phyloP scores from a whole-genome alignment of 2,797 vertebrate genomes.

The Falco berigora region DNA sequence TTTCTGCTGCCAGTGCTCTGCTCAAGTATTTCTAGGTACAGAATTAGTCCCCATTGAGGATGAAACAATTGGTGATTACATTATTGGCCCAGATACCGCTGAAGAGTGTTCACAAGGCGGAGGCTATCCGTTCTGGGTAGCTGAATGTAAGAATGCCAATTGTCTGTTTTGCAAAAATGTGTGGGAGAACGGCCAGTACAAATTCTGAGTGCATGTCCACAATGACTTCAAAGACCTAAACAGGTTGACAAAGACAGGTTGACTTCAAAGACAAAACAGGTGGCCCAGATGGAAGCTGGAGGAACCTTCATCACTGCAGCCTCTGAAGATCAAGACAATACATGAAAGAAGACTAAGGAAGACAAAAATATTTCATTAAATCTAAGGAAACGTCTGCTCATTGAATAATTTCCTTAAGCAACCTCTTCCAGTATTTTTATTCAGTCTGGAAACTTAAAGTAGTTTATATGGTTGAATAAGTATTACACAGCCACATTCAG shows the following conservation, averaged over 20 bases:
- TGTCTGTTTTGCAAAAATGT: not conserved
- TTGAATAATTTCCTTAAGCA: not conserved
- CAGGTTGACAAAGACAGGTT: not conserved
- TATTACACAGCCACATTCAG: not conserved
- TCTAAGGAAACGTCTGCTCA: not conserved
- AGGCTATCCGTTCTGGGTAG: not conserved
- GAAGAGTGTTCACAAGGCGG: not conserved
- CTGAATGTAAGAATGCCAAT: not conserved
- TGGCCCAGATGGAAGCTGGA: not conserved
- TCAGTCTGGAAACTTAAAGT: not conserved
- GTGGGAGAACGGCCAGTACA: not conserved
- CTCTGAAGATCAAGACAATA: not conserved
- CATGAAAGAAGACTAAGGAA: not conserved
- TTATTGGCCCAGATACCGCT: not conserved
- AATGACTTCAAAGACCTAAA: not conserved
- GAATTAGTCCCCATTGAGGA: not conserved
- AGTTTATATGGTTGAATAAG: not conserved
- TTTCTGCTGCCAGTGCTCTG: not conserved
- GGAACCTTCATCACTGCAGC: not conserved
- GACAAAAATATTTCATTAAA: not conserved
- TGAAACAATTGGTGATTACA: not conserved
- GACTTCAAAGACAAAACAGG: not conserved
- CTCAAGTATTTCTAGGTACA: not conserved
- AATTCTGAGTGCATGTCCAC: not conserved
- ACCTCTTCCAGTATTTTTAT: not conserved